These are phyloP conservation scores for Babylonia areolata DNA, from an alignment of 1,140 invertebrate species.

Conservation along the genomic window DNA sequence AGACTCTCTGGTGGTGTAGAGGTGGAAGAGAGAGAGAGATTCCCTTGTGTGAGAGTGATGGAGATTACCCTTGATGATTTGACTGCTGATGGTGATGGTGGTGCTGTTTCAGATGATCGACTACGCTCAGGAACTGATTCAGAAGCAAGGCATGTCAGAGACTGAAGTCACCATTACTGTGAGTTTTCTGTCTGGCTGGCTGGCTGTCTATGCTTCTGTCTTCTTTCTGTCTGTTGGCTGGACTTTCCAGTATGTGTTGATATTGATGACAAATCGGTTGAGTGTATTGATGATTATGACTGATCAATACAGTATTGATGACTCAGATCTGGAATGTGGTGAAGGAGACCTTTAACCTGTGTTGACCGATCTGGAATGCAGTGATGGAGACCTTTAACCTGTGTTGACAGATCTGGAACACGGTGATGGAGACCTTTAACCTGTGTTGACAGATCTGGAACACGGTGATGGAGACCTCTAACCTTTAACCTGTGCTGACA, in stretches of 20 bases:
- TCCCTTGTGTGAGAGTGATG: no score
- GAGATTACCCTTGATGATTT: no score
- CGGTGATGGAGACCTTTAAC: conserved; percentile 3
- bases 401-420: background rate
- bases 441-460: background rate
- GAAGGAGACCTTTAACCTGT: background rate
- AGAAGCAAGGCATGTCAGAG: conserved; percentile 88
- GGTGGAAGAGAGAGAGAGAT: no score
- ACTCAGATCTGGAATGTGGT: conserved; percentile 13
- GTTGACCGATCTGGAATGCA: conserved; percentile 87
- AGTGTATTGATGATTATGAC: no score
- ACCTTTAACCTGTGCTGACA: conserved; percentile 58
- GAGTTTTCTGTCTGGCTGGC: no score
- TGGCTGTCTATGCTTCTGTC: no score
- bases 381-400: conserved; percentile 90
- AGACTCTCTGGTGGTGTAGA: no score
- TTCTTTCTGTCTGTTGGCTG: no score
- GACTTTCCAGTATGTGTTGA: no score
- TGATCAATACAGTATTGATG: no score
- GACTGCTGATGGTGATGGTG: background rate
- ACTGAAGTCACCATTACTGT: conserved; percentile 87
- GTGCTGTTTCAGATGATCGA: conserved; percentile 60
- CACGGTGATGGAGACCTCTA: conserved; percentile 5
- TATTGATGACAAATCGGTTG: no score
- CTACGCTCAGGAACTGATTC: conserved; percentile 87